Evolutionary conservation across 2,797 vertebrate genomes (phyloP), one percentile per base, ranked within the genome.

Genomic region (Manis pentadactyla): DNA sequence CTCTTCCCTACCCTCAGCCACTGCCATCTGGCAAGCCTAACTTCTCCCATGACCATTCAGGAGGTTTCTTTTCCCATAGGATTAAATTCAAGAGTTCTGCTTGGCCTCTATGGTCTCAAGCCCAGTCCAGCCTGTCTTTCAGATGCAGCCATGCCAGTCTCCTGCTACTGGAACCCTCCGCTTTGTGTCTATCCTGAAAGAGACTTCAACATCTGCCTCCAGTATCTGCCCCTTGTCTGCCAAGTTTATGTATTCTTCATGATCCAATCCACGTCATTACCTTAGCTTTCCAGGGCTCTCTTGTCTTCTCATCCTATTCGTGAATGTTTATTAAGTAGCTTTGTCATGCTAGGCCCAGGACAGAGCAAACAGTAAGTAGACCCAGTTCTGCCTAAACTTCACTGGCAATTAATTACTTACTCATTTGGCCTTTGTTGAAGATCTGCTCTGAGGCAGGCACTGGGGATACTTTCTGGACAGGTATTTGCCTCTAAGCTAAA

Each of bases 231-330:
- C 34, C 19, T 95, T 93, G 39, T 59, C 11, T 4, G 53, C 51
- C 34, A 86, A 27, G 13, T 85, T 29, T 89, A 3, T 37, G 49
- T 39, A 55, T n/a, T 96, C 19, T 34, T 89, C n/a, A 53, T 74
- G 49, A 66, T 31, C 63, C 31, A 63, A n/a, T 23, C 71, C 68
- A 82, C 31, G 69, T 74, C 18, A 71, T 82, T 51, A 73, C 31
- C 12, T 64, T 88, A 73, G 71, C 61, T 96, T 90, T 87, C 69
- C 37, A 77, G 69, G 87, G n/a, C 15, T 69, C n/a, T 96, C 49
- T 61, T 55, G 78, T 57, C 8, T 91, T 64, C 46, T 92, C 69
- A 68, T 77, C 87, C 66, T 90, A 7, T 64, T 57, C 87, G 7
- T 64, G 46, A 78, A 46, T 83, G 46, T 81, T 78, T 75, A 71